Conservation (phyloP, 2,797 vertebrate genomes). For the Ibycter americanus region DNA sequence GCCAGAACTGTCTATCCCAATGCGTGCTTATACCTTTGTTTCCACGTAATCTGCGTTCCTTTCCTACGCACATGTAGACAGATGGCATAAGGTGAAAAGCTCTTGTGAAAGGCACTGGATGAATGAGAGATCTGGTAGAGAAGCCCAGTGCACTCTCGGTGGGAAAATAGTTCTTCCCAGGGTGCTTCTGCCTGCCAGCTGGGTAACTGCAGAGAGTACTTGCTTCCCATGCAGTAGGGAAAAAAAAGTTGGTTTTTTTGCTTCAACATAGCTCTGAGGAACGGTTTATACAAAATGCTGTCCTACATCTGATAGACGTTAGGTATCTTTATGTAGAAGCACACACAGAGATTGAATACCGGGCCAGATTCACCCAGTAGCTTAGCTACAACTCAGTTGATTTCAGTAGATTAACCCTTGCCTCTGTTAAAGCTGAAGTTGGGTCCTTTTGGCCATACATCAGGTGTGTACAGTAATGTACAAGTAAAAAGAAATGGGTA, state of each 20-base stretch:
- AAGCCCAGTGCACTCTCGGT: background rate
- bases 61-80: background rate
- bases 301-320: background rate
- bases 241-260: fast-evolving
- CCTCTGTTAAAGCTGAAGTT: background rate
- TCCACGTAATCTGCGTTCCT: background rate
- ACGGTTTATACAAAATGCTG: background rate
- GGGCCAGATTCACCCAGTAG: background rate
- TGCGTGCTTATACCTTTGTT: background rate
- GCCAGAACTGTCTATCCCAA: background rate
- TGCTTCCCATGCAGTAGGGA: background rate
- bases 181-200: background rate
- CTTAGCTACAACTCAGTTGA: background rate
- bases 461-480: background rate
- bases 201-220: background rate
- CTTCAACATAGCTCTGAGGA: background rate
- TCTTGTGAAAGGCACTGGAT: background rate
- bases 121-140: background rate
- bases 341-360: background rate
- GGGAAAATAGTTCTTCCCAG: background rate
- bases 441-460: background rate
- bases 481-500: background rate
- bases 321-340: background rate
- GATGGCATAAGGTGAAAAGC: background rate
- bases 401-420: background rate